These are phyloP conservation scores for Myotis vivesi DNA, from an alignment of 2,797 vertebrate genomes.

Conservation along the genomic window DNA sequence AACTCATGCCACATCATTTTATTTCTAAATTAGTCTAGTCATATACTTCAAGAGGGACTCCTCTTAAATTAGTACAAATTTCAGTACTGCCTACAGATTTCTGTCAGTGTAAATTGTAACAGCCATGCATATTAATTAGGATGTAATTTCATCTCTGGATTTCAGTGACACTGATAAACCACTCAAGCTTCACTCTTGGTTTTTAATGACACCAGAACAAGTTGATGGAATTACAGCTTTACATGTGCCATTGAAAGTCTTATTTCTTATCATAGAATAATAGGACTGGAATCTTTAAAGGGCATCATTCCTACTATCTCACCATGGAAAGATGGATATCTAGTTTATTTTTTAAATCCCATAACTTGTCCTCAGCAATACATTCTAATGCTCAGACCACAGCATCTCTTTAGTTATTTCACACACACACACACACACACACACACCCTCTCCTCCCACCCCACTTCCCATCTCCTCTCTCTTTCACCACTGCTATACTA, in stretches of 20 bases:
- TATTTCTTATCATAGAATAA: constrained; percentile 53
- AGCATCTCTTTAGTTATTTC: background rate
- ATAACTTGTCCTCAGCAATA: background rate
- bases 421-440: background rate
- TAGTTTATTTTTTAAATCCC: constrained; percentile 7
- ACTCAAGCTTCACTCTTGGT: constrained; percentile 71
- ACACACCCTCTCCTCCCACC: background rate
- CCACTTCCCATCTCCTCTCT: background rate
- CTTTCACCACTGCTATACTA: background rate
- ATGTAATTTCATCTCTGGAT: constrained; percentile 77
- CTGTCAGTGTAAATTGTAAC: constrained; percentile 53
- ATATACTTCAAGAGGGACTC: background rate
- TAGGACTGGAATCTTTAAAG: constrained; percentile 39
- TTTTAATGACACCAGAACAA: constrained; percentile 69
- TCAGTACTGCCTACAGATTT: constrained; percentile 75
- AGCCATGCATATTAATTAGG: constrained; percentile 74
- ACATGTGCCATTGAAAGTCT: constrained; percentile 44
- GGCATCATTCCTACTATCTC: background rate
- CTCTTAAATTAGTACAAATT: constrained; percentile 38
- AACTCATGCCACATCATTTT: background rate
- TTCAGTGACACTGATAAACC: constrained; percentile 73
- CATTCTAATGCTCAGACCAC: background rate
- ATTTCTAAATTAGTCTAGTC: constrained; percentile 37
- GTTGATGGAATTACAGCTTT: constrained; percentile 77
- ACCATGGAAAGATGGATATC: background rate